Evolutionary conservation across 1,140 invertebrate species (phyloP).

Genomic region (Idris sp.): DNA sequence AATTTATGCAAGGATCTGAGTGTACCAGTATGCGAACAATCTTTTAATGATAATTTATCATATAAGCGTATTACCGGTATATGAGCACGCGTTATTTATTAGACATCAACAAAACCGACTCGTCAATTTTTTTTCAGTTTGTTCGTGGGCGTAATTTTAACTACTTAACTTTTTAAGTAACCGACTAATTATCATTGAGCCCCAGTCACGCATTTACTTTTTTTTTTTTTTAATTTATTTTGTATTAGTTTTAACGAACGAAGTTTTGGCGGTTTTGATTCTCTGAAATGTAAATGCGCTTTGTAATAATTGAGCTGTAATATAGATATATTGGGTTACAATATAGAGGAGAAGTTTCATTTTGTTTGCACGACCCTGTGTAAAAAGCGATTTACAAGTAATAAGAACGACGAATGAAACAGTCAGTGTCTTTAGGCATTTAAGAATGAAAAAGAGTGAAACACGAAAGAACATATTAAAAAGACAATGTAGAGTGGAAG

Average conservation of each 20-base stretch:
- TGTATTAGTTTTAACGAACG: conserved; percentile 1
- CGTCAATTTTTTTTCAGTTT: conserved; percentile 37
- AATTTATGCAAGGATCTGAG: conserved; percentile 49
- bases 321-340: conserved; percentile 33
- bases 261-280: conserved; percentile 10
- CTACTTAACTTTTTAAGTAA: conserved; percentile 45
- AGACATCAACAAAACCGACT: conserved; percentile 16
- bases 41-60: conserved; percentile 29
- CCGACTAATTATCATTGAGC: conserved; percentile 3
- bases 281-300: conserved; percentile 25
- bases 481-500: too few relatives aligned
- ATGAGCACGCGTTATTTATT: conserved; percentile 45
- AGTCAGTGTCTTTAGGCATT: conserved; percentile 64
- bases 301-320: conserved; percentile 45
- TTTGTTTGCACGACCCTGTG: conserved; percentile 52
- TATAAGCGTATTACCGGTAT: conserved; percentile 33
- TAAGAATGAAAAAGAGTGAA: conserved; percentile 38
- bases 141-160: conserved; percentile 14
- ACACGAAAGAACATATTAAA: conserved; percentile 25
- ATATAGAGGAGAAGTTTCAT: conserved; percentile 32
- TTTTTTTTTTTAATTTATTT: conserved; percentile 7
- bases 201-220: conserved; percentile 29
- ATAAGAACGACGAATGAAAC: conserved; percentile 11
- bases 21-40: conserved; percentile 51
- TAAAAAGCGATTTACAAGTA: too few relatives aligned